Evolutionary conservation across 2,113 vertebrate genomes (phyloP).

Genomic region (Malurus cyaneus): DNA sequence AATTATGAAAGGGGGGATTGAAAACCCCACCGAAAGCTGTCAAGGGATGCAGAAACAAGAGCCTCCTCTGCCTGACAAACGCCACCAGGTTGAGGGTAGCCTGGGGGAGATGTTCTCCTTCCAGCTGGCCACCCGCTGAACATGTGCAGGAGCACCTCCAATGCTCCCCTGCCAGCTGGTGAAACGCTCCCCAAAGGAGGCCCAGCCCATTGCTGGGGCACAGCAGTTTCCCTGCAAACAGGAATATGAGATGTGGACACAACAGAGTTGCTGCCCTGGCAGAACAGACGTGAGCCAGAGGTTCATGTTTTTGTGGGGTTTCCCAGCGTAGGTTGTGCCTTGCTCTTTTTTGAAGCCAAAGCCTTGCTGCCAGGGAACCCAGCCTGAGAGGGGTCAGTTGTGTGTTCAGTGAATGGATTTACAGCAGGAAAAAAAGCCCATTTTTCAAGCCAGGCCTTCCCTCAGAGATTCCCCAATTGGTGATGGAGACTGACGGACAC

Average conservation of each 20-base stretch:
- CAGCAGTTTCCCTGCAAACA: background rate
- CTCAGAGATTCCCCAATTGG: background rate
- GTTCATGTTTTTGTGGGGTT: background rate
- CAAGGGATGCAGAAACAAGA: background rate
- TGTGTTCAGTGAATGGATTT: background rate
- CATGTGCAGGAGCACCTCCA: rapidly evolving
- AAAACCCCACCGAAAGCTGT: background rate
- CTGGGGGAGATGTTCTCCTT: background rate
- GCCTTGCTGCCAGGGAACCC: background rate
- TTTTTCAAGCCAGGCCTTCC: background rate
- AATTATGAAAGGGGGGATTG: background rate
- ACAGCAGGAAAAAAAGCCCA: background rate
- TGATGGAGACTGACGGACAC: rapidly evolving
- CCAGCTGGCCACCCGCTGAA: background rate
- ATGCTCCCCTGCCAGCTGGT: background rate
- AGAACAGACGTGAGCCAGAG: background rate
- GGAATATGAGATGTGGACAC: background rate
- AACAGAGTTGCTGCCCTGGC: background rate
- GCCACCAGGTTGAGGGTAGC: rapidly evolving
- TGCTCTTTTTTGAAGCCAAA: background rate
- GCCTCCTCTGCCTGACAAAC: background rate
- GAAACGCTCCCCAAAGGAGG: background rate
- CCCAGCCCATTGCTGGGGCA: background rate
- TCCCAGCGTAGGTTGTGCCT: background rate
- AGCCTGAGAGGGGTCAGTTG: background rate